Percentiles rank a stretch among this genome's conserved stretches.
Conservation (phyloP, 2,113 vertebrate species). For the Athene cunicularia region DNA sequence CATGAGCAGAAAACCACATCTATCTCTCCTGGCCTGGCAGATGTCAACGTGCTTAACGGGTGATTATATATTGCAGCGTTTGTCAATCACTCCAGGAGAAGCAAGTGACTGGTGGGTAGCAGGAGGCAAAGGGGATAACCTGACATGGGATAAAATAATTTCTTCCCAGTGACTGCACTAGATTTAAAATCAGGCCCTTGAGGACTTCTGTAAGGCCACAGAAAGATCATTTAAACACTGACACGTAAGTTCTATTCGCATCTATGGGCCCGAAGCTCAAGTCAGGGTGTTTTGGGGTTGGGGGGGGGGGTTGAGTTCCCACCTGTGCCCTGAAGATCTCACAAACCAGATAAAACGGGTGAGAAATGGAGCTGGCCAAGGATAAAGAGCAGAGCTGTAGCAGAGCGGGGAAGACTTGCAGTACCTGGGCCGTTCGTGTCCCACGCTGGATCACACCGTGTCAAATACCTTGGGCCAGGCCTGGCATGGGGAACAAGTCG, state of each 20-base stretch:
- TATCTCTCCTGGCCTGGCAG: neutral
- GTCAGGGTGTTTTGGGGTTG: neutral
- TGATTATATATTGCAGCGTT: neutral
- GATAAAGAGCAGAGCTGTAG: neutral
- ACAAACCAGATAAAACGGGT: neutral
- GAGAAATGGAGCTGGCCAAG: neutral
- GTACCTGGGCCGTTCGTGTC: neutral
- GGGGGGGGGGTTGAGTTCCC: no score
- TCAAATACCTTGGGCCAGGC: neutral
- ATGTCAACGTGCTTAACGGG: neutral
- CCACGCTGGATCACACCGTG: neutral
- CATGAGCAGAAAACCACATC: neutral
- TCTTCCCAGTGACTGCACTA: neutral
- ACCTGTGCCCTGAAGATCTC: neutral
- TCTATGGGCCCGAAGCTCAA: neutral
- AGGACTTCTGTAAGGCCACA: neutral
- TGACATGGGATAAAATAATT: neutral
- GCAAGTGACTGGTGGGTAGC: neutral
- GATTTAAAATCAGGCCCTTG: neutral
- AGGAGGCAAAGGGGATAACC: neutral
- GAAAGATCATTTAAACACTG: neutral
- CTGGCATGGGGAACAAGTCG: neutral
- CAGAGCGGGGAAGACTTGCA: neutral
- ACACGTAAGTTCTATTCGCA: neutral
- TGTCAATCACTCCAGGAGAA: neutral